Base-by-base conservation (phyloP, 2,888 invertebrate genomes). In the Empis stercorea region DNA sequence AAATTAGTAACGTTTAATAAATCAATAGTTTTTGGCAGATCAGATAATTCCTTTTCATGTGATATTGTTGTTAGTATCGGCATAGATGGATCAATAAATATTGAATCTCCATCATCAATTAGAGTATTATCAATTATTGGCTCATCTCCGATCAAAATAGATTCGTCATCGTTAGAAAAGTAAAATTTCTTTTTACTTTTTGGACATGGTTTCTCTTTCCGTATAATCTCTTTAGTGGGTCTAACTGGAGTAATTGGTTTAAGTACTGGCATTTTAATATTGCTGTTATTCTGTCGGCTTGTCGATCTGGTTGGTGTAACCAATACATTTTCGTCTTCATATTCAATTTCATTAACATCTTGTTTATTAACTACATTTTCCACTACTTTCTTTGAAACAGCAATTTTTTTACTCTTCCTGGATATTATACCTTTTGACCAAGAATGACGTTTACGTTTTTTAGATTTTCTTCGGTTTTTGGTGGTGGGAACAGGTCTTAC, bases 201-300 rank as follows among this genome's bases (percentile, higher is more conserved):
- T 1, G 48, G 41, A 6, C 49, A 48, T 6, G 48, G 48, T 30
- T 52, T 50, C 5, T 15, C 15, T 45, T 39, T 34, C 32, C 23
- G 9, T 2, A 27, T 27, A 27, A 7, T 27, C 14, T 54, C 54
- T 6, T 49, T 52, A 2, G 54, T 30, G 7, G 55, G 48, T 47
- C 57, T 59, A 10, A 57, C 56, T 0, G 58, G 58, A 9, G 57
- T 58, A 47, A 56, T 53, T 4, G 59, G 55, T 36, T 56, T 56
- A 9, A 59, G 53, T n/a, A 56, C 46, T 0, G 59, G 59, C 59
- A 59, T 59, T 51, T 46, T 13, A n/a, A 7, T 15, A 44, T 11
- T 44, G 51, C 6, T 39, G 14, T 5, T 34, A 3, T 17, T 10
- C 32, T 42, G 42, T 5, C 10, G 9, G 10, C 10, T 4, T 41